These are phyloP conservation scores for Zaprionus gabonicus DNA, from an alignment of 1,140 invertebrate genomes.

Conservation along the genomic window DNA sequence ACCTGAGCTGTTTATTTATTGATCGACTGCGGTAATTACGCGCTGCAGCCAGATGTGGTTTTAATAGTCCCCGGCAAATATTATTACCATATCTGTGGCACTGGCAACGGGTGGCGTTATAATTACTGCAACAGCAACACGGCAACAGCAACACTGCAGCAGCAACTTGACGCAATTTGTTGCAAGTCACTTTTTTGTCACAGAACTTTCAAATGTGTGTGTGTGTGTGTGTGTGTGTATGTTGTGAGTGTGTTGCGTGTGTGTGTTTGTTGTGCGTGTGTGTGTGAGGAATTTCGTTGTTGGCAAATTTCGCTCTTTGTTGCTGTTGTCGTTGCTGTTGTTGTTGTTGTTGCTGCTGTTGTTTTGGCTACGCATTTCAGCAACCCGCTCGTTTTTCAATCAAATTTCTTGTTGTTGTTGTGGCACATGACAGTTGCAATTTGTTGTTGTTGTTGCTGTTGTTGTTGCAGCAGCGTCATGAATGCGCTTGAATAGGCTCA, in stretches of 20 bases:
- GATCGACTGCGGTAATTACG: slow-evolving; percentile 68
- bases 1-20: slow-evolving; percentile 74
- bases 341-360: slow-evolving; percentile 6
- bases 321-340: slow-evolving; percentile 1
- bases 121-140: slow-evolving; percentile 65
- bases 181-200: slow-evolving; percentile 61
- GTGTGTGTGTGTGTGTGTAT: too few relatives aligned
- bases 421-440: slow-evolving; percentile 13
- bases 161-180: slow-evolving; percentile 63
- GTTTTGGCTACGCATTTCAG: slow-evolving; percentile 59
- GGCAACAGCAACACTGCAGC: slow-evolving; percentile 27
- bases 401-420: slow-evolving; percentile 40
- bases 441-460: background rate
- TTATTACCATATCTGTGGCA: slow-evolving; percentile 74
- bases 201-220: slow-evolving; percentile 58
- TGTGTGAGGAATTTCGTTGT: slow-evolving; percentile 58
- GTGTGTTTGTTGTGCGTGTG: slow-evolving; percentile 9
- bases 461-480: background rate
- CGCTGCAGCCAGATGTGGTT: slow-evolving; percentile 35
- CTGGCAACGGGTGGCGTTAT: slow-evolving; percentile 63
- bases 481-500: slow-evolving; percentile 5
- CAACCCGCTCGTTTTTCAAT: slow-evolving; percentile 63
- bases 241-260: slow-evolving; percentile 2
- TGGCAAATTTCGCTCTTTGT: slow-evolving; percentile 52
- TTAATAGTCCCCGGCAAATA: slow-evolving; percentile 48